Conservation (phyloP, 2,797 vertebrate species). For the Knipowitschia caucasica region DNA sequence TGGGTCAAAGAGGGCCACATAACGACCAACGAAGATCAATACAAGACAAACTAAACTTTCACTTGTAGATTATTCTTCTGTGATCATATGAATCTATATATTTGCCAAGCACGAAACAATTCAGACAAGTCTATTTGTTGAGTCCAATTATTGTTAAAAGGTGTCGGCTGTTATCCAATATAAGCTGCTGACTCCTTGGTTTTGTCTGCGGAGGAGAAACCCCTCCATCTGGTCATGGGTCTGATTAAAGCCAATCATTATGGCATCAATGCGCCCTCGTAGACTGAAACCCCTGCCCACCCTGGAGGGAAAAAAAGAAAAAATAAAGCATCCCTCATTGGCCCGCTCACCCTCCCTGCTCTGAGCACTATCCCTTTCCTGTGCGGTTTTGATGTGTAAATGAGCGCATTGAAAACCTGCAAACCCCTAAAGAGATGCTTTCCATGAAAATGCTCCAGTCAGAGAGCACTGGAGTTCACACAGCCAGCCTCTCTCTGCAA, state of each 20-base stretch:
- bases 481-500: constrained; percentile 61
- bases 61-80: constrained; percentile 35
- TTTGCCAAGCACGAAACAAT: constrained; percentile 45
- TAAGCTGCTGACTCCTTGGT: constrained; percentile 59
- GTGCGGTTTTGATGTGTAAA: constrained; percentile 83
- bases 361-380: constrained; percentile 80
- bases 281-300: constrained; percentile 65
- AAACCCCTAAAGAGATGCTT: constrained; percentile 80
- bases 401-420: constrained; percentile 81
- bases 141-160: constrained; percentile 47
- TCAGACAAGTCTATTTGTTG: constrained; percentile 32
- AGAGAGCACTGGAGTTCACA: constrained; percentile 70
- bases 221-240: constrained; percentile 72
- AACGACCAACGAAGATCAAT: constrained; percentile 27
- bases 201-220: constrained; percentile 61
- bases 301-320: constrained; percentile 61
- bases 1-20: too few species aligned
- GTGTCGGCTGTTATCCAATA: constrained; percentile 37
- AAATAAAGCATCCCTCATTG: constrained; percentile 83
- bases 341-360: constrained; percentile 67
- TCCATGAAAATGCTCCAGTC: constrained; percentile 80
- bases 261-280: constrained; percentile 66
- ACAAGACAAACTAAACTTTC: constrained; percentile 32
- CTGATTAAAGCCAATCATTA: constrained; percentile 78
- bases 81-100: constrained; percentile 21